Base-by-base conservation (phyloP, 2,113 vertebrate genomes). In the Spea multiplicata region DNA sequence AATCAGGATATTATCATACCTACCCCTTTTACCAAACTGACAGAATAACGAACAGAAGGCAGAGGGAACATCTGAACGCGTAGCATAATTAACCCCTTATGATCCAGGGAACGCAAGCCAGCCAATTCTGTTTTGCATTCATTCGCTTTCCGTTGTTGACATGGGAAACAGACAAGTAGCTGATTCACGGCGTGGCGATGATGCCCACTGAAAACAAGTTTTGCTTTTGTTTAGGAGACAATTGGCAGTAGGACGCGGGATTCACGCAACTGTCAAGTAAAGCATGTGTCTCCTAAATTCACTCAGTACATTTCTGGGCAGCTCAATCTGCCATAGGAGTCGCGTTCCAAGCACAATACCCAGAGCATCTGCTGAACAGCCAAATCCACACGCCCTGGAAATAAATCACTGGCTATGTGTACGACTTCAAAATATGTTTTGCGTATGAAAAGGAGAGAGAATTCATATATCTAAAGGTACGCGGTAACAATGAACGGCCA, bases 281-380 rank as follows among this genome's bases (percentile, higher is more conserved):
- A 76, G 67, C 46, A 78, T 45, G 8, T 44, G 17, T 86, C 78
- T 78, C 9, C 71, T 75, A 72, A 47, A 82, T 75, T 85, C 55
- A 70, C 76, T 76, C 3, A 84, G 49, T 75, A 30, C 9, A 88
- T 62, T 72, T 78, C 68, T 66, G 82, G 59, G 62, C 84, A 84
- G 70, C 78, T 3, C 71, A 73, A 81, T 82, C 82, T 85, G 72
- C 74, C 76, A 79, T 68, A 79, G 66, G n/a, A 55, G 81, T 74
- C 55, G 17, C 71, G 55, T 66, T 86, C 71, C 76, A 13, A 30
- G 16, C 4, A 5, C 12, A 84, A 72, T 12, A 1, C 3, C 30
- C 81, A 67, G n/a, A 81, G 82, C 81, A 86, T 75, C 81, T 85
- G 75, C 47, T 72, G 30, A 13, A 72, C 74, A 73, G 76, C 71